phyloP scores from a whole-genome alignment of 2,113 vertebrate genomes.

The Oncorhynchus gorbuscha region DNA sequence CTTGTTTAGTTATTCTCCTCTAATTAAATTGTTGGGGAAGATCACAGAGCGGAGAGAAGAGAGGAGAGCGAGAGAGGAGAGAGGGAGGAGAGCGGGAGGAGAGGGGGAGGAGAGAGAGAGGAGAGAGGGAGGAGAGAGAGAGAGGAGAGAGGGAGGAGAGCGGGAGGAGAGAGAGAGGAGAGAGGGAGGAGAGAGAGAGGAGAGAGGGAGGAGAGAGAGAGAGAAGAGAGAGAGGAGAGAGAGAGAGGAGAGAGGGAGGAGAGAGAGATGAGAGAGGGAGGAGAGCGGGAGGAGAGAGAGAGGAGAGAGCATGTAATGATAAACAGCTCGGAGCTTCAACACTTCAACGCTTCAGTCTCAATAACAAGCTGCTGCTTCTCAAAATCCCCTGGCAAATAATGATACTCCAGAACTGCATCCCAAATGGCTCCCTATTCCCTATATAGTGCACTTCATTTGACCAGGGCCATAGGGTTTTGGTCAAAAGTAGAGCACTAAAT shows the following conservation, averaged over 20 bases:
- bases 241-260: neutral
- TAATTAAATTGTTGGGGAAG: conserved; percentile 4
- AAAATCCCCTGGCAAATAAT: neutral
- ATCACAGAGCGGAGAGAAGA: neutral
- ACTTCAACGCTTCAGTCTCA: conserved; percentile 10
- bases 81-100: neutral
- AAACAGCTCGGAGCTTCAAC: conserved; percentile 8
- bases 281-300: neutral
- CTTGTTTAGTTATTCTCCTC: conserved; percentile 44
- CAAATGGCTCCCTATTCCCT: no score
- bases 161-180: no score
- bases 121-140: neutral
- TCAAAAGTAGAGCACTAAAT: no score
- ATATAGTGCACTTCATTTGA: no score
- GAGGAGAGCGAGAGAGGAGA: no score
- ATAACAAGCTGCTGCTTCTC: conserved; percentile 9
- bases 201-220: no score
- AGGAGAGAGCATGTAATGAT: conserved; percentile 6
- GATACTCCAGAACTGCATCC: neutral
- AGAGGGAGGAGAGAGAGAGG: no score
- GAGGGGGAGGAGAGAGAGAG: neutral
- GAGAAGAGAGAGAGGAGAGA: neutral
- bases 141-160: no score
- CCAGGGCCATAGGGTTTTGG: no score
- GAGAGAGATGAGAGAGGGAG: neutral